phyloP scores from a whole-genome alignment of 2,113 vertebrate genomes.

The Entomyzon cyanotis region DNA sequence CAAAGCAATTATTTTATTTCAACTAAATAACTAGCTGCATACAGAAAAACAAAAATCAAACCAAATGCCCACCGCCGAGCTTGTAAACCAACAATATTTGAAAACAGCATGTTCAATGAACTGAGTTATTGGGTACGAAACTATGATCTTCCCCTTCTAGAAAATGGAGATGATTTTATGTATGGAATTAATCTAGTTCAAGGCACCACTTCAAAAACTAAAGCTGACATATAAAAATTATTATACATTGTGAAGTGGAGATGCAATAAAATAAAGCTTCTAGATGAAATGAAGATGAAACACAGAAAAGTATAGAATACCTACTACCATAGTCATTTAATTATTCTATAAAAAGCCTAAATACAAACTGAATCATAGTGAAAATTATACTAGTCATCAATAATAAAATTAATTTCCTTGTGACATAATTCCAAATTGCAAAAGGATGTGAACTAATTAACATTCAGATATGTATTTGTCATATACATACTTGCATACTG shows the following conservation, averaged over 20 bases:
- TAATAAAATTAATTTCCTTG: background rate
- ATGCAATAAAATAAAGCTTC: background rate
- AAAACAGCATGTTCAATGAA: background rate
- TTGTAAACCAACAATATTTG: background rate
- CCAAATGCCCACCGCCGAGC: background rate
- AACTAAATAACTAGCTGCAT: background rate
- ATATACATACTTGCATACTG: background rate
- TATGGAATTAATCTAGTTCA: background rate
- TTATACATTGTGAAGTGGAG: background rate
- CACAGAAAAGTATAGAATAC: background rate
- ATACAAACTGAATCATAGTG: background rate
- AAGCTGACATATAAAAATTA: background rate
- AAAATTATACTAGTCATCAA: background rate
- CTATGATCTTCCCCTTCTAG: background rate
- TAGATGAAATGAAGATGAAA: background rate
- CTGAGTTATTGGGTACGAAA: background rate
- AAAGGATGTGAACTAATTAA: background rate
- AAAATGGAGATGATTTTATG: background rate
- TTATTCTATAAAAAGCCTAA: background rate
- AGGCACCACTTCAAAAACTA: background rate
- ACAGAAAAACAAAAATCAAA: background rate
- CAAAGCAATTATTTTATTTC: background rate
- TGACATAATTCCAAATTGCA: background rate
- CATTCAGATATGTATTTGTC: background rate
- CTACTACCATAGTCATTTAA: background rate